These are phyloP conservation scores for Riptortus pedestris DNA, from an alignment of 1,140 invertebrate species.

Conservation along the genomic window DNA sequence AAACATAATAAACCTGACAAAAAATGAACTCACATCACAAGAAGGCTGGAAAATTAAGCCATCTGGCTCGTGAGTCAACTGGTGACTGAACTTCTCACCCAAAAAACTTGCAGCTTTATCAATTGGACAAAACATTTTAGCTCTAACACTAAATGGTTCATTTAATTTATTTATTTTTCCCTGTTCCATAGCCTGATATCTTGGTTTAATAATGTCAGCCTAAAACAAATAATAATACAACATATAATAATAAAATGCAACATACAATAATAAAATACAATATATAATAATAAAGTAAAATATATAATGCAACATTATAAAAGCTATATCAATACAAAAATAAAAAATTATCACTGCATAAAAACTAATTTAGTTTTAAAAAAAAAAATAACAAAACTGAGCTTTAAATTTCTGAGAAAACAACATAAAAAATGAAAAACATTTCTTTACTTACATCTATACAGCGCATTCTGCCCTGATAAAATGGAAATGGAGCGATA, in stretches of 20 bases:
- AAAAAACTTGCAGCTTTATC: conserved; percentile 56
- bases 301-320: not conserved
- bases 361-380: not conserved
- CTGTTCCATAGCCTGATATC: conserved; percentile 60
- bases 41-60: conserved; percentile 96
- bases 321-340: not conserved
- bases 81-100: conserved; percentile 72
- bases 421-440: not conserved
- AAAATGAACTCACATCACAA: conserved; percentile 46
- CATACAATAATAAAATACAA: conserved; percentile 1
- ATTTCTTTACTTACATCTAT: not conserved
- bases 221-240: conserved; percentile 29
- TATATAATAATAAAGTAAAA: conserved; percentile 4
- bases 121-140: conserved; percentile 84
- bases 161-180: conserved; percentile 59
- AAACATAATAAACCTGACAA: not conserved
- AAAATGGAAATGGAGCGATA: conserved; percentile 64
- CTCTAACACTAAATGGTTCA: conserved; percentile 79
- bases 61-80: conserved; percentile 88
- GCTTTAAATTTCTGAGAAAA: not conserved
- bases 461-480: conserved; percentile 40
- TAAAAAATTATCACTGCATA: not conserved
- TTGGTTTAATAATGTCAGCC: conserved; percentile 54
- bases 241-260: conserved; percentile 4
- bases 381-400: not conserved